Conservation (phyloP, 2,113 vertebrate genomes). For the Sporophila hypoxantha region DNA sequence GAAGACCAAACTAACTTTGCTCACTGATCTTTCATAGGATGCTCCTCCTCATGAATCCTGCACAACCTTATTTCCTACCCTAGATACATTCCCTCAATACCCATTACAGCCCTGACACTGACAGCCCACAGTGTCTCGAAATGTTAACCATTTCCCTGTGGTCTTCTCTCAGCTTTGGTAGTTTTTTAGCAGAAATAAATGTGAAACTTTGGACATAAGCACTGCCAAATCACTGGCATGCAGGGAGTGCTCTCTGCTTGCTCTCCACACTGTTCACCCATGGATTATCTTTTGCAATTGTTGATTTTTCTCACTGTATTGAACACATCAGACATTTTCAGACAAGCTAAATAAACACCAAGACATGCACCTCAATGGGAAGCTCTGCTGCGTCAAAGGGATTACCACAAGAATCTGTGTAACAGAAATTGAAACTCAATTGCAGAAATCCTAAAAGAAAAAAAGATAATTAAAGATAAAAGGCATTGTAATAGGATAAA, state of each 20-base stretch:
- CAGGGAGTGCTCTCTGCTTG: neutral
- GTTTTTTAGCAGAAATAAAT: neutral
- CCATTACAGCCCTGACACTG: neutral
- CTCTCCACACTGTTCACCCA: neutral
- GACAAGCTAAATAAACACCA: neutral
- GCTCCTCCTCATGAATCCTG: neutral
- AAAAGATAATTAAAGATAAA: neutral
- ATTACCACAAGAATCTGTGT: neutral
- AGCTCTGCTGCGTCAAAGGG: neutral
- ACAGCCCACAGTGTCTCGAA: fast-evolving
- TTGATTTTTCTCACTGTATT: neutral
- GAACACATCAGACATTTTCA: neutral
- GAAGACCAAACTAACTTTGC: neutral
- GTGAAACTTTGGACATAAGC: neutral
- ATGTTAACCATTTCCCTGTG: neutral
- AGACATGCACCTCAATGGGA: neutral
- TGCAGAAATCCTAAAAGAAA: neutral
- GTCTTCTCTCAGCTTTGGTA: neutral
- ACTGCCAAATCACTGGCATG: neutral
- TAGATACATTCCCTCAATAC: neutral
- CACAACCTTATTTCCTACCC: neutral
- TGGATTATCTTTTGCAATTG: neutral
- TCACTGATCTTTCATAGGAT: neutral
- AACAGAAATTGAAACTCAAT: neutral
- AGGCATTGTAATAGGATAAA: neutral